phyloP scores from a whole-genome alignment of 2,797 vertebrate genomes.

The Chromobotia macracanthus region DNA sequence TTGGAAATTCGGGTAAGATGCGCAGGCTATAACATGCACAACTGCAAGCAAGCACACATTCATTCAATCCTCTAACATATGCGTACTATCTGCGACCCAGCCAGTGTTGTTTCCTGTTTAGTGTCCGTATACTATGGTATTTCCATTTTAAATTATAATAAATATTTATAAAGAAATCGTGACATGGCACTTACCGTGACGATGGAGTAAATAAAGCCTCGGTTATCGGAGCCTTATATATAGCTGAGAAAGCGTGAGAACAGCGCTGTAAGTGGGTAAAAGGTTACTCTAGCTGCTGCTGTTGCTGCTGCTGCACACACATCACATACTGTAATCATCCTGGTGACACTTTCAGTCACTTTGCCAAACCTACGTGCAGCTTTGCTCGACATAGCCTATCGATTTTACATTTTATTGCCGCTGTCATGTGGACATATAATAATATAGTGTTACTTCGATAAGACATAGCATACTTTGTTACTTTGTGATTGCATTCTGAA shows the following conservation, averaged over 20 bases:
- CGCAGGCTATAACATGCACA: not conserved
- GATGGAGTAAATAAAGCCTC: conserved; percentile 10
- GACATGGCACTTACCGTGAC: conserved; percentile 26
- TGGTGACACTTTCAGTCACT: not conserved
- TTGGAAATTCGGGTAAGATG: not conserved
- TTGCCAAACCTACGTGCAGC: conserved; percentile 7
- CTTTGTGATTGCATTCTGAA: not conserved
- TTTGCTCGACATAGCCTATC: not conserved
- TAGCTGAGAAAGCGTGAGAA: conserved; percentile 32
- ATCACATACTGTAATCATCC: not conserved
- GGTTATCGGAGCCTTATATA: conserved; percentile 27
- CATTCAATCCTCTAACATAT: not conserved
- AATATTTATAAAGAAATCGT: not conserved
- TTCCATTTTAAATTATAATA: not conserved
- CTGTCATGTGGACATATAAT: not conserved
- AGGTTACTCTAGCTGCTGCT: conserved; percentile 39
- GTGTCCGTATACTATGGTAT: not conserved
- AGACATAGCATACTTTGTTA: not conserved
- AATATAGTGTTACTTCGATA: not conserved
- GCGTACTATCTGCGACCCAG: not conserved
- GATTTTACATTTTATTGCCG: not conserved
- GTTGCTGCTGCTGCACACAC: not conserved
- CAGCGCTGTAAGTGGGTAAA: conserved; percentile 55
- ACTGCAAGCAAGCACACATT: not conserved
- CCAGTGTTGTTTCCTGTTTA: not conserved